Percentiles rank a stretch among this genome's conserved stretches.
Conservation (phyloP, 2,113 vertebrate species). For the Entelurus aequoreus region DNA sequence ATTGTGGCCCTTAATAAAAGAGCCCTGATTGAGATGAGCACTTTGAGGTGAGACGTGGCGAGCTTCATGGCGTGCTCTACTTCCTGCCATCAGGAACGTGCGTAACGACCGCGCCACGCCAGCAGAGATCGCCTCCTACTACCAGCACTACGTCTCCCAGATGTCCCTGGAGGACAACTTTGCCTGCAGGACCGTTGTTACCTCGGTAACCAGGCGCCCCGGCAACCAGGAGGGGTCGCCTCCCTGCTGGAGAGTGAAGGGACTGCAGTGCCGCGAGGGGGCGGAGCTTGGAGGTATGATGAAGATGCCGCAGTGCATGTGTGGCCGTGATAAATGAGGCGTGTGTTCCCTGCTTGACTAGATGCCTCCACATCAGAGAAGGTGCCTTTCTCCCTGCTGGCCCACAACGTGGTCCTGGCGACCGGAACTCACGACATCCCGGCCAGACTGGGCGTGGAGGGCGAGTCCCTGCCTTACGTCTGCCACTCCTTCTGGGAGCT, state of each 20-base stretch:
- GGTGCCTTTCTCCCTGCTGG: constrained; percentile 62
- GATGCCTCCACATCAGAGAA: constrained; percentile 34
- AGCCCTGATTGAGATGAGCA: no score
- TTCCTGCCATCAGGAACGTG: constrained; percentile 55
- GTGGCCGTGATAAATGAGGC: no score
- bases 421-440: constrained; percentile 77
- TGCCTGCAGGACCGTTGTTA: constrained; percentile 65
- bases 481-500: constrained; percentile 76
- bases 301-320: not conserved
- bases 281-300: constrained; percentile 44
- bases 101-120: constrained; percentile 76
- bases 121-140: constrained; percentile 76
- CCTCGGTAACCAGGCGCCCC: constrained; percentile 51
- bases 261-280: constrained; percentile 55
- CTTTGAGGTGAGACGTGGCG: no score
- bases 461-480: constrained; percentile 72
- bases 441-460: constrained; percentile 63
- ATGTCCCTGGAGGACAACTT: constrained; percentile 73
- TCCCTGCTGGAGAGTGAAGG: constrained; percentile 65
- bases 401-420: constrained; percentile 72
- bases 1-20: no score
- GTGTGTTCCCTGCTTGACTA: not conserved
- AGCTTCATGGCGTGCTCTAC: no score
- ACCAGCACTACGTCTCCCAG: constrained; percentile 72
- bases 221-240: constrained; percentile 15